Conservation (phyloP, 1,140 invertebrate genomes). For the Trachymyrmex cornetzi region DNA sequence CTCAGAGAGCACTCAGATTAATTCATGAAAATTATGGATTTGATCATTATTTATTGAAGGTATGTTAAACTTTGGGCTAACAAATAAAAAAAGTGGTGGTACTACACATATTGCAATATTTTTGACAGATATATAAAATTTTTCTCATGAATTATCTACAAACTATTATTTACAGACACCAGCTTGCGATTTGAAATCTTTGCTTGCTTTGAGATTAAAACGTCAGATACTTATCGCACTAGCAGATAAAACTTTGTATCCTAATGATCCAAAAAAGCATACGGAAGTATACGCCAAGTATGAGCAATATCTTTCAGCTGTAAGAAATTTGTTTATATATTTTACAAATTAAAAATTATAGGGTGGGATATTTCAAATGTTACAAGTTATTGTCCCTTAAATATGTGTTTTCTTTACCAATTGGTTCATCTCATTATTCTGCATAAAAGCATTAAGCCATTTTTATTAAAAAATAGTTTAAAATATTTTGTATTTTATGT, state of each 20-base stretch:
- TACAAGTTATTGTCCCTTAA: no score
- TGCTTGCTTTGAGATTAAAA: conserved; percentile 94
- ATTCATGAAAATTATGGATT: conserved; percentile 97
- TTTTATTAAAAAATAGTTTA: no score
- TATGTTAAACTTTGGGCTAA: conserved; percentile 78
- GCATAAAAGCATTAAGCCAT: no score
- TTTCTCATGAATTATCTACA: conserved; percentile 47
- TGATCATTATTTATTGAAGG: conserved; percentile 97
- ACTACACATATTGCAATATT: conserved; percentile 19
- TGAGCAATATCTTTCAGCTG: conserved; percentile 92
- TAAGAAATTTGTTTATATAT: conserved; percentile 86
- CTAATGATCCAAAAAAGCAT: conserved; percentile 90
- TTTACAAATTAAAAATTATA: neutral
- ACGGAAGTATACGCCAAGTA: conserved; percentile 94
- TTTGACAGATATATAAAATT: conserved; percentile 37
- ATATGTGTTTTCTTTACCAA: no score
- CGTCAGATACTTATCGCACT: conserved; percentile 93
- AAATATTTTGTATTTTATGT: no score
- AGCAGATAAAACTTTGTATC: conserved; percentile 91
- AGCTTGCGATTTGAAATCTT: conserved; percentile 95
- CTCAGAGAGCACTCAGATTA: conserved; percentile 92
- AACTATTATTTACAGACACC: conserved; percentile 88
- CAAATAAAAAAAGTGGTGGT: neutral
- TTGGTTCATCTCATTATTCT: no score
- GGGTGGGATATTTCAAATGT: no score